phyloP scores from a whole-genome alignment of 2,888 invertebrate species.

The Microctonus aethiopoides region DNA sequence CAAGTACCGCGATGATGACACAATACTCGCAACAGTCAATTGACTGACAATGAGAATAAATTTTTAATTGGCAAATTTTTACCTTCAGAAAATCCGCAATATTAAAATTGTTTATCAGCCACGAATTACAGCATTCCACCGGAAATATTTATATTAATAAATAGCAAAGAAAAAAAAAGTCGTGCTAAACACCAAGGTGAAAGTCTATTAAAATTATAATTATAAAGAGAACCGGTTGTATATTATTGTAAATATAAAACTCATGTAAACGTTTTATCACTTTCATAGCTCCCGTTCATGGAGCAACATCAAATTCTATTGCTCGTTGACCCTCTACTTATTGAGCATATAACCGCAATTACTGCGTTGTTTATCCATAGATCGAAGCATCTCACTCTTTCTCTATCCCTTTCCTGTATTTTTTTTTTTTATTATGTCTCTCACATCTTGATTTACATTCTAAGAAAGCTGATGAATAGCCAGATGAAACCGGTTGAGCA shows the following conservation, averaged over 20 bases:
- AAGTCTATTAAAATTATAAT: neutral
- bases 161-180: neutral
- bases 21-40: neutral
- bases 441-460: neutral
- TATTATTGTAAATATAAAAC: neutral
- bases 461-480: conserved; percentile 5
- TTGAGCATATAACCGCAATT: conserved; percentile 1
- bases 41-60: neutral
- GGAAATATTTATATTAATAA: neutral
- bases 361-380: conserved; percentile 9
- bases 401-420: neutral
- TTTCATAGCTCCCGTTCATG: neutral
- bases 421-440: neutral
- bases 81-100: neutral
- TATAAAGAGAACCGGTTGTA: neutral
- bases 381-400: conserved; percentile 3
- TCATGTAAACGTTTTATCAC: neutral
- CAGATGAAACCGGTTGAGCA: conserved; percentile 10
- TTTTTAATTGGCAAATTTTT: neutral
- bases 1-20: neutral
- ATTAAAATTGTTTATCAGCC: neutral
- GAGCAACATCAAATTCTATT: conserved; percentile 11
- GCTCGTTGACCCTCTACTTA: conserved; percentile 9
- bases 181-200: neutral
- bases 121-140: neutral